phyloP scores from a whole-genome alignment of 1,140 invertebrate species.

The Spodoptera litura region DNA sequence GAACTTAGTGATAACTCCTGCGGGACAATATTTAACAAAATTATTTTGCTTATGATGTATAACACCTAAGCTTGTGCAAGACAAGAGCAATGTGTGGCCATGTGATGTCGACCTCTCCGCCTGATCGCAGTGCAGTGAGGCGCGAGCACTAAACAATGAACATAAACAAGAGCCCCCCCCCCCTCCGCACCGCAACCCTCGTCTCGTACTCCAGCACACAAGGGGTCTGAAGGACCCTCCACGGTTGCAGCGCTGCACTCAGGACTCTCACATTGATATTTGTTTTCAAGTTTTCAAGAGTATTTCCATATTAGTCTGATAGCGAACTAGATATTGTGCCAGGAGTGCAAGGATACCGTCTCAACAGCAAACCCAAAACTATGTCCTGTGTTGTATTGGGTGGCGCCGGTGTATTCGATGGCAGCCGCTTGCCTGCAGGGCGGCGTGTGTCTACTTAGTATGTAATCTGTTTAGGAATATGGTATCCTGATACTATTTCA shows the following conservation, averaged over 20 bases:
- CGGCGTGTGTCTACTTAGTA: too few relatives aligned
- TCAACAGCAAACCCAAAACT: too few relatives aligned
- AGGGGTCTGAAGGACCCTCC: slow-evolving; percentile 4
- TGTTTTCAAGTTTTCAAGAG: slow-evolving; percentile 20
- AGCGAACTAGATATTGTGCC: background rate
- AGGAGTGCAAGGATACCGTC: background rate
- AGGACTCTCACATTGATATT: slow-evolving; percentile 4
- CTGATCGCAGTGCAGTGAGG: slow-evolving; percentile 23
- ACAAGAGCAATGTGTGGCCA: background rate
- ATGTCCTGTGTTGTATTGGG: too few relatives aligned
- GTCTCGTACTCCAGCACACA: background rate
- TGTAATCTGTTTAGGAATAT: too few relatives aligned
- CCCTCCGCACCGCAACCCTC: background rate
- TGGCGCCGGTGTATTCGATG: too few relatives aligned
- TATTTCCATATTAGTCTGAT: slow-evolving; percentile 23
- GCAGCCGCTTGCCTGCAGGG: too few relatives aligned
- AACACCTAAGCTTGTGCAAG: background rate
- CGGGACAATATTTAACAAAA: background rate
- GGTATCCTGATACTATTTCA: too few relatives aligned
- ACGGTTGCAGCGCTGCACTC: slow-evolving; percentile 14
- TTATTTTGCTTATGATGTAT: too few relatives aligned
- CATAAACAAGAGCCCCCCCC: slow-evolving; percentile 24
- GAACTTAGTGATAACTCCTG: background rate
- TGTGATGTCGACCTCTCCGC: slow-evolving; percentile 14
- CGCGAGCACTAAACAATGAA: slow-evolving; percentile 39